Conservation (phyloP, 2,888 invertebrate species). For the Acrobasis consociella region DNA sequence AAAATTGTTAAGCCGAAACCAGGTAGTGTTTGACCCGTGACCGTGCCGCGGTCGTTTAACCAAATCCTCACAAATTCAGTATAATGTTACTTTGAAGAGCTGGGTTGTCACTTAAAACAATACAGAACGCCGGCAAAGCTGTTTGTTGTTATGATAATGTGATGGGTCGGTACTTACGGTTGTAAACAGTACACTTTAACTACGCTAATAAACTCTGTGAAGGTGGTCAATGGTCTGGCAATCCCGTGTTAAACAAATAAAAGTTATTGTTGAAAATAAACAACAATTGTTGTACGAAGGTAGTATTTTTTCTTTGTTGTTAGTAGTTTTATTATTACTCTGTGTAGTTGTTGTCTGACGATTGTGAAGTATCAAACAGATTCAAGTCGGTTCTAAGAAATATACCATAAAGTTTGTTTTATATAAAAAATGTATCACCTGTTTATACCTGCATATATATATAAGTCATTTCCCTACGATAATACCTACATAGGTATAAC, state of each 20-base stretch:
- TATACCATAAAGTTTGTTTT: no score
- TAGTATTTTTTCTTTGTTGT: background rate
- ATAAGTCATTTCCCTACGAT: no score
- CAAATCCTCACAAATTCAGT: constrained; percentile 11
- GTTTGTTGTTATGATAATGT: constrained; percentile 29
- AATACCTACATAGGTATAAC: no score
- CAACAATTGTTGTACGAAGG: background rate
- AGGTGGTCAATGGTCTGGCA: background rate
- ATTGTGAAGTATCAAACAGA: no score
- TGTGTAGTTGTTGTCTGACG: no score
- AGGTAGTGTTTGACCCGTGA: constrained; percentile 34
- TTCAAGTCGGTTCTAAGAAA: no score
- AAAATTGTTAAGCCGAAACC: background rate
- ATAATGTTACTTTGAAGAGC: constrained; percentile 20
- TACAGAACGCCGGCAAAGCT: constrained; percentile 10
- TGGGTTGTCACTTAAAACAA: constrained; percentile 20
- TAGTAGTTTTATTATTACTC: background rate
- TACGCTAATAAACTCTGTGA: constrained; percentile 4
- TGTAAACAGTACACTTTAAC: constrained; percentile 21
- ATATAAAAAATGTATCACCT: no score
- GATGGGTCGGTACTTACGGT: constrained; percentile 11
- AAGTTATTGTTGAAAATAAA: background rate
- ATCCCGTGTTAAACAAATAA: constrained; percentile 5
- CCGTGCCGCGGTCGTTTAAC: constrained; percentile 39
- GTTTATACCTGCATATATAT: no score